Evolutionary conservation across 35 echinoderm and acorn worm species (phyloP), one percentile per base, ranked within the genome.

Genomic region (Apostichopus californicus): DNA sequence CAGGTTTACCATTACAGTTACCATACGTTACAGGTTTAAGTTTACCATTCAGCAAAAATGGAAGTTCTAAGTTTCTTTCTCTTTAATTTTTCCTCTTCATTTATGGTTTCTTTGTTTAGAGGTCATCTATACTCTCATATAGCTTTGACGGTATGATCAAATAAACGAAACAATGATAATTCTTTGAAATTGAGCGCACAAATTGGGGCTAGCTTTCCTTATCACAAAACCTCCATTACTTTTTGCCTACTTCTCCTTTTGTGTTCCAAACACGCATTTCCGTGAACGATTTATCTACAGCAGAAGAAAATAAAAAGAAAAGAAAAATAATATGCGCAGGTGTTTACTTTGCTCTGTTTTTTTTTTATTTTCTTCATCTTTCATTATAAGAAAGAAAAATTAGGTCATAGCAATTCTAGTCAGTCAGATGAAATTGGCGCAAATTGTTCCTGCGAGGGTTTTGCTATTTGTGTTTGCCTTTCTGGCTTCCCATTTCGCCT

Each of bases 361-460:
- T 73, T 18, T 75, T 75, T 75, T 7, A 5, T 1, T n/a, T 75
- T n/a, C n/a, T n/a, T 75, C 21, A 18, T 21, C 17, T 5, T 75
- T 75, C n/a, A 18, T 13, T 18, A 13, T 3, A 52, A 22, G n/a
- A 81, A 46, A 9, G 5, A 85, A 59, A 85, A 85, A 85, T 85
- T 85, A 85, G 81, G 81, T 85, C 81, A 85, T 23, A 55, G 81
- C 81, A 85, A 55, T 85, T n/a, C 81, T 54, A 14, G 81, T 59
- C 56, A 17, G 15, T 58, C 81, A 23, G 12, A 56, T 22, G 81
- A 85, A 83, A 85, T 59, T 57, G 71, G 55, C 57, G 56, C 81
- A 85, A 85, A 85, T 59, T 58, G 81, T 25, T 15, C 81, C 81
- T 85, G 55, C 10, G 81, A 85, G 81, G 17, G 55, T 58, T 85